Base-by-base conservation (phyloP, 1,140 invertebrate species). In the Planococcus citri region DNA sequence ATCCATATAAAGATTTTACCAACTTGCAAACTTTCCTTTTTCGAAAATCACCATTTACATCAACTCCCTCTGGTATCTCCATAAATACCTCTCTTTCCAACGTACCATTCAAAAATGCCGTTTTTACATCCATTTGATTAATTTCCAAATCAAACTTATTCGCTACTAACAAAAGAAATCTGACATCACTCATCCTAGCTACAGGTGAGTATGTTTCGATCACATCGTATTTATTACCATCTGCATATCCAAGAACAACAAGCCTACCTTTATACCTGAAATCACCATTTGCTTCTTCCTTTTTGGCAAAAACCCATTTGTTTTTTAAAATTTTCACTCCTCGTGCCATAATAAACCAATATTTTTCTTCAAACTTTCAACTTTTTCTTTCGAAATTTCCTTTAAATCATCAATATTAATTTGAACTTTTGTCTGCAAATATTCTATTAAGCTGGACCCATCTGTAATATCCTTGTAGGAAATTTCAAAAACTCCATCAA, bases 31-130 rank as follows among this genome's bases (percentile, higher is more conserved):
- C 72, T 6, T 71, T 68, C 24, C 72, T 12, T 60, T 21, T 57
- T n/a, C 21, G 70, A 58, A 51, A 41, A 25, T 20, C 41, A 69
- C 68, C 37, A 22, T 27, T 27, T 0, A 27, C 51, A 57, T 69
- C 12, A 60, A 74, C 74, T 38, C 73, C 75, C 68, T 76, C 58
- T 25, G 78, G 78, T 70, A 77, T 74, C 33, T 77, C 61, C 75
- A 80, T 80, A 69, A 75, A 79, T 8, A 80, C 74, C 51, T 75
- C 74, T 72, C 80, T 76, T 3, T 80, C 73, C 51, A 80, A 71
- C 0, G 73, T 68, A 24, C 77, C 78, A 73, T 80, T 77, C 25
- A 81, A 71, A 68, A 79, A 81, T 0, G 80, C 80, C 21, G 78
- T 78, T 67, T 75, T 76, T 0, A 77, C 75, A 73, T 81, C 80